phyloP scores from a whole-genome alignment of 2,888 invertebrate species.

The Epinotia brunnichana region DNA sequence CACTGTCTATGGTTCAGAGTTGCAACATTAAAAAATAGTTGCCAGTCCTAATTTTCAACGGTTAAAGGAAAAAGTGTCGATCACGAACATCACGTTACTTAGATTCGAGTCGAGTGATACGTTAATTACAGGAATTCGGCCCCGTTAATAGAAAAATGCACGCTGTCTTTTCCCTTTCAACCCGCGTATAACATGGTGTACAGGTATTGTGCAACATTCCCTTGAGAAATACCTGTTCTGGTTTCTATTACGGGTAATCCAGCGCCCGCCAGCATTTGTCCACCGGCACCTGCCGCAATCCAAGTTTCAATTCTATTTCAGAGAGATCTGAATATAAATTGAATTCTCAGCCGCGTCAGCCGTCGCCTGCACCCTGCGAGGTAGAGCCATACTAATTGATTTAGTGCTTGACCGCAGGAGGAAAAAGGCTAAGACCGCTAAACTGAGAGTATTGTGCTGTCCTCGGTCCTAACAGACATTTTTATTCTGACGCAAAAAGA shows the following conservation, averaged over 20 bases:
- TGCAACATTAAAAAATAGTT: no score
- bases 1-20: no score
- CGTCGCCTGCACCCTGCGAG: conserved; percentile 57
- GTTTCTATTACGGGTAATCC: conserved; percentile 42
- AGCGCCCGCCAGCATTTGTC: conserved; percentile 42
- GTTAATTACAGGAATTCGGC: not conserved
- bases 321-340: conserved; percentile 73
- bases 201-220: conserved; percentile 29
- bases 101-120: no score
- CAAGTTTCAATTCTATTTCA: conserved; percentile 72
- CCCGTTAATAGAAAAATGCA: conserved; percentile 9
- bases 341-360: conserved; percentile 68
- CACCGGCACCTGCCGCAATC: conserved; percentile 63
- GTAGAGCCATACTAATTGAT: conserved; percentile 68
- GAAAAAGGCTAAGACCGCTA: conserved; percentile 54
- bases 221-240: conserved; percentile 31
- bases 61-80: no score
- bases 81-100: no score
- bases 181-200: conserved; percentile 4
- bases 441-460: conserved; percentile 17
- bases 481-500: conserved; percentile 10
- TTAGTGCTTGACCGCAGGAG: conserved; percentile 59
- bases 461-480: conserved; percentile 1
- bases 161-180: conserved; percentile 15
- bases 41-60: no score